A percentile compares a stretch with the other conserved stretches of the same genome.
Evolutionary conservation across 2,888 invertebrate genomes (phyloP).

Genomic region (Cinara cedri): DNA sequence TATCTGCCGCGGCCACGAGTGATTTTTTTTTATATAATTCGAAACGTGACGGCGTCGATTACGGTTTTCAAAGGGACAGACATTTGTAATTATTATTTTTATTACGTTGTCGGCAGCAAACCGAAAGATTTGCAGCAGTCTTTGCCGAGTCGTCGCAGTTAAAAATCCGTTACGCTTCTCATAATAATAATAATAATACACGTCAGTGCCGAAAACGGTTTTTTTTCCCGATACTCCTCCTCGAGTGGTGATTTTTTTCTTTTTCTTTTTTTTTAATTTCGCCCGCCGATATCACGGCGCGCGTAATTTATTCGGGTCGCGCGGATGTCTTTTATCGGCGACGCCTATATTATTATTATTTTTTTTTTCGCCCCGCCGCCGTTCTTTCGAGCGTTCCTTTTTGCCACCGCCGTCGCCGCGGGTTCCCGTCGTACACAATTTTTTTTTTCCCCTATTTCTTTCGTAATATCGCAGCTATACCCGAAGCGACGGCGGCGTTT

Average conservation of each 20-base stretch:
- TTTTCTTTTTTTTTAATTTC: slow-evolving; percentile 26
- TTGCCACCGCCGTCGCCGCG: slow-evolving; percentile 1
- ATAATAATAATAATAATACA: too few relatives aligned
- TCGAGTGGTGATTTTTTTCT: background rate
- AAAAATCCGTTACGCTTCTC: background rate
- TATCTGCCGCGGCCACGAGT: background rate
- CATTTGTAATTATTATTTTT: background rate
- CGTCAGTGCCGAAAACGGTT: background rate
- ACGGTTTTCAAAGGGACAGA: background rate
- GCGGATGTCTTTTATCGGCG: slow-evolving; percentile 52
- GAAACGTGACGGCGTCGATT: background rate
- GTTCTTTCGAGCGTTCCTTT: slow-evolving; percentile 12
- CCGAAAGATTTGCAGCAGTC: background rate
- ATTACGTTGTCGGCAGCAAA: background rate
- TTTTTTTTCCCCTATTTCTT: too few relatives aligned
- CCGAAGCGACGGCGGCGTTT: too few relatives aligned
- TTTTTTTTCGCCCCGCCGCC: background rate
- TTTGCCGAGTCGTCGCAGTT: background rate
- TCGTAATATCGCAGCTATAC: background rate
- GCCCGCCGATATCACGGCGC: background rate
- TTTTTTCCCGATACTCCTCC: slow-evolving; percentile 25
- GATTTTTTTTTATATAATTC: background rate
- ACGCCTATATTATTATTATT: slow-evolving; percentile 8
- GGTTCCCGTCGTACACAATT: background rate
- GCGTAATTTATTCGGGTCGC: slow-evolving; percentile 40